Conservation (phyloP, 2,797 vertebrate genomes). For the Argentina silus region DNA sequence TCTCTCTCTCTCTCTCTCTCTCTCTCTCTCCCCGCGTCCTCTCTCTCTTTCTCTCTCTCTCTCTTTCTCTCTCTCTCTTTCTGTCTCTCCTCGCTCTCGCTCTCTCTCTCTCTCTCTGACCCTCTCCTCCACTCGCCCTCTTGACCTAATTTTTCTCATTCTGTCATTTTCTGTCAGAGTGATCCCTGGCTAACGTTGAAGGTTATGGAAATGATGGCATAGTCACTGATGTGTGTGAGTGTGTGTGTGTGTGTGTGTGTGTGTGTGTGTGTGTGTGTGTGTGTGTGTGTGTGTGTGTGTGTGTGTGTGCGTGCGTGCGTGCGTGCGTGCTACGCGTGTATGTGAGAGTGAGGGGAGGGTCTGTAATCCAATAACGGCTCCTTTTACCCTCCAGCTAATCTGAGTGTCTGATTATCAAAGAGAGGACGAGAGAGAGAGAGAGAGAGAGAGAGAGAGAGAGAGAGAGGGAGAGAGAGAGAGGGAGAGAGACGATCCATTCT, state of each 20-base stretch:
- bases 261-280: neutral
- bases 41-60: neutral
- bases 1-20: neutral
- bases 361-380: conserved; percentile 4
- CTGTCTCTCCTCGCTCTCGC: conserved; percentile 15
- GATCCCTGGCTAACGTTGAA: conserved; percentile 23
- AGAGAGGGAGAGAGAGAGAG: neutral
- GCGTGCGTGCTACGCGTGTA: neutral
- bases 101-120: neutral
- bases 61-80: conserved; percentile 33
- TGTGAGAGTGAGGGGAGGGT: conserved; percentile 1
- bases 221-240: neutral
- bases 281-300: neutral
- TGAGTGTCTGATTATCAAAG: neutral
- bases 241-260: neutral
- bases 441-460: neutral
- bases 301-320: neutral
- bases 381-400: neutral
- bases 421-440: neutral
- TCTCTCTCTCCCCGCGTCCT: neutral
- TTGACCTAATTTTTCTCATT: neutral
- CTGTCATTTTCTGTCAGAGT: conserved; percentile 36
- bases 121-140: neutral
- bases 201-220: conserved; percentile 37
- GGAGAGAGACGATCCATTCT: too few relatives aligned